These are phyloP conservation scores for Bradypodion pumilum DNA, from an alignment of 2,797 vertebrate species.

Conservation along the genomic window DNA sequence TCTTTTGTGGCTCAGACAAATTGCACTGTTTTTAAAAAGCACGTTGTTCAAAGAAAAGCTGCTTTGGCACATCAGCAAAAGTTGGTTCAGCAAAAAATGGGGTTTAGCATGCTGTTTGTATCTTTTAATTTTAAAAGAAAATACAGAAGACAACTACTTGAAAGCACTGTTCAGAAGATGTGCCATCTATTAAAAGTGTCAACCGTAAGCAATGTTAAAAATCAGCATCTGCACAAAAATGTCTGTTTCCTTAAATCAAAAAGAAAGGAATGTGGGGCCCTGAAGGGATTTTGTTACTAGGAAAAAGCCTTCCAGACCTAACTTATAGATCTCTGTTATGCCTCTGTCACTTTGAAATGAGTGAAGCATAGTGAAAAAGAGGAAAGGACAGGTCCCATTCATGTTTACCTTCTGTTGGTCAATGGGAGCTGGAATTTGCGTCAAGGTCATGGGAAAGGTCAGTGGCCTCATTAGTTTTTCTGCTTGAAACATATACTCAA, in stretches of 20 bases:
- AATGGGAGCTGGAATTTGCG: slow-evolving; percentile 66
- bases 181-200: slow-evolving; percentile 44
- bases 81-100: not conserved
- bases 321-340: slow-evolving; percentile 58
- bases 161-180: slow-evolving; percentile 43
- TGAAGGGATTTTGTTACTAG: slow-evolving; percentile 43
- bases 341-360: slow-evolving; percentile 53
- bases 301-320: slow-evolving; percentile 49
- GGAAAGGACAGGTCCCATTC: slow-evolving; percentile 61
- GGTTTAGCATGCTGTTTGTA: not conserved
- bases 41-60: not conserved
- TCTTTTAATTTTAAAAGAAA: not conserved
- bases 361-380: slow-evolving; percentile 53
- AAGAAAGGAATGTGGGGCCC: slow-evolving; percentile 34
- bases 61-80: not conserved
- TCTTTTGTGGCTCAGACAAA: not conserved
- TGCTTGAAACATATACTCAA: slow-evolving; percentile 49
- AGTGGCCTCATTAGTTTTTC: slow-evolving; percentile 68
- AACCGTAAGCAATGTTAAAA: slow-evolving; percentile 48
- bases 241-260: slow-evolving; percentile 53
- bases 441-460: slow-evolving; percentile 76
- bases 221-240: slow-evolving; percentile 60
- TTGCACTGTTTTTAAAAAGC: not conserved
- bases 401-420: slow-evolving; percentile 61
- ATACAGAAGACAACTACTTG: slow-evolving; percentile 20